Base-by-base conservation (phyloP, 2,888 invertebrate species). In the Caenorhabditis imperialis region DNA sequence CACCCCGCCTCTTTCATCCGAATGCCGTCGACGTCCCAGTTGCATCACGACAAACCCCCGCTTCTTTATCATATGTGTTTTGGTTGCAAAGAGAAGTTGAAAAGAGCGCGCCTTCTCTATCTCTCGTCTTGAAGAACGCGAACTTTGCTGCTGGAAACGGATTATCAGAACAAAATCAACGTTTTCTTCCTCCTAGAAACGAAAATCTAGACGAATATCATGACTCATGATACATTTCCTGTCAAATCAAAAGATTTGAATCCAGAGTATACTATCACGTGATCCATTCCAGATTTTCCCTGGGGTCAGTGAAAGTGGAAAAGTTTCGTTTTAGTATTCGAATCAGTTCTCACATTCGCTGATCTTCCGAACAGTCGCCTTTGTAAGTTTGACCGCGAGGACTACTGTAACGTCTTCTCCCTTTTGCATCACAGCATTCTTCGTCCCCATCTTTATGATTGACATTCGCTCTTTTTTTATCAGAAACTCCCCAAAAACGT, bases 401-500 rank as follows among this genome's bases (percentile, higher is more conserved):
- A 30, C 30, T 30, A 30, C 30, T 30, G 30, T 30, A 30, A 30
- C 30, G 30, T 10, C 10, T 30, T 10, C 30, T 30, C 30, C 30
- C 30, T 30, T n/a, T n/a, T n/a, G n/a, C n/a, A n/a, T n/a, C n/a
- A n/a, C n/a, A n/a, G n/a, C n/a, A n/a, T n/a, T n/a, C n/a, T n/a
- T n/a, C n/a, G n/a, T n/a, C n/a, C n/a, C n/a, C n/a, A n/a, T n/a
- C n/a, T n/a, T 10, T 30, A 8, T 4, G 35, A 54, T 6, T 54
- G 53, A 38, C 45, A 54, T 27, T 53, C 44, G 55, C 50, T 55
- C 65, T 25, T 55, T 65, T 55, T 65, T 55, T 48, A 16, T n/a
- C n/a, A 47, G 14, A 40, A 45, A 53, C 48, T 38, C 27, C 40
- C 54, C 20, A 47, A 30, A 44, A 35, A 55, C 65, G 65, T 65